These are phyloP conservation scores for Anneissia japonica DNA, from an alignment of 35 echinoderm and acorn worm species.

Conservation along the genomic window DNA sequence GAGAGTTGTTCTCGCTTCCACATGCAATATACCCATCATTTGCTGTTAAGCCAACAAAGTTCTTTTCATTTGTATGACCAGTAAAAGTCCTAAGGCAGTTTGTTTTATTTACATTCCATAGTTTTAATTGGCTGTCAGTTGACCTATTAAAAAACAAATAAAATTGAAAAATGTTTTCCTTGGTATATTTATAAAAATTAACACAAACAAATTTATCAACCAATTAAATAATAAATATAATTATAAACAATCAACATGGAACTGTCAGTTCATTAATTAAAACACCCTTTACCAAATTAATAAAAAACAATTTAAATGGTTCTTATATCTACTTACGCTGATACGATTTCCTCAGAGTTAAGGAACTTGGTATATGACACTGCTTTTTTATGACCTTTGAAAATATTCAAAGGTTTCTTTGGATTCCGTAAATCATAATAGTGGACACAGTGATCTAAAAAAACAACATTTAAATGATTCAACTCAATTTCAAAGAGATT, in stretches of 20 bases:
- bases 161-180: not conserved
- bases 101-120: constrained; percentile 96
- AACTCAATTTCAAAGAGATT: too few relatives aligned
- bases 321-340: constrained; percentile 80
- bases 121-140: constrained; percentile 91
- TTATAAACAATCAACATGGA: too few relatives aligned
- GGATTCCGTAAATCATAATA: constrained; percentile 92
- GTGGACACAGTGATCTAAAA: constrained; percentile 93
- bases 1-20: constrained; percentile 91
- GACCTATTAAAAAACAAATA: constrained; percentile 43
- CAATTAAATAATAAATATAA: too few relatives aligned
- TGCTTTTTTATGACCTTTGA: constrained; percentile 97
- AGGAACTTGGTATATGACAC: constrained; percentile 95
- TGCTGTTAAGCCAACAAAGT: constrained; percentile 91
- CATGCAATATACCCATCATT: constrained; percentile 98
- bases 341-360: constrained; percentile 97
- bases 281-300: too few relatives aligned
- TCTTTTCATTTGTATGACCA: constrained; percentile 92
- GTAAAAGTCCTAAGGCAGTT: constrained; percentile 89
- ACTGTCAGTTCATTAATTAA: too few relatives aligned
- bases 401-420: constrained; percentile 74
- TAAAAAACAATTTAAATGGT: not conserved
- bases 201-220: too few relatives aligned
- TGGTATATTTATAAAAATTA: too few relatives aligned
- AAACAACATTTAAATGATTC: too few relatives aligned